Evolutionary conservation across 2,113 vertebrate species (phyloP).

Genomic region (Eolophus roseicapilla): DNA sequence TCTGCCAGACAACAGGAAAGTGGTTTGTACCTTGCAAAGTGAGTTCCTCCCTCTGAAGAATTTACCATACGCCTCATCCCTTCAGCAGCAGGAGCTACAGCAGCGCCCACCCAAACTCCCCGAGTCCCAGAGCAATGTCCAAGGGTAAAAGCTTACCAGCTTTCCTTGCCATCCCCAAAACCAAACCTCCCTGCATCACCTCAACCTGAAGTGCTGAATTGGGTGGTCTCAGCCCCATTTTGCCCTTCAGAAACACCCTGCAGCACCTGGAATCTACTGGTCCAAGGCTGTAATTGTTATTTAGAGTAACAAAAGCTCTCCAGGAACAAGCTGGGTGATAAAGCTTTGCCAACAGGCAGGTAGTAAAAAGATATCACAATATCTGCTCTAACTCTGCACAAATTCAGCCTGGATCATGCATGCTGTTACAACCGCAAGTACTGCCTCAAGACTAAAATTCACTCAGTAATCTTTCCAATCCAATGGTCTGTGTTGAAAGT

Average conservation of each 20-base stretch:
- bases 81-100: not conserved
- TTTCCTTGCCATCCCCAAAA: not conserved
- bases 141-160: not conserved
- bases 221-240: not conserved
- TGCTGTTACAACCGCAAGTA: not conserved
- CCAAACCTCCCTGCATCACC: not conserved
- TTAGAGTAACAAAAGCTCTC: not conserved
- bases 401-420: not conserved
- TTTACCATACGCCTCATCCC: not conserved
- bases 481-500: not conserved
- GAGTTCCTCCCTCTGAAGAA: not conserved
- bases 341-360: not conserved
- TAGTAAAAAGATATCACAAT: not conserved
- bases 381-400: not conserved
- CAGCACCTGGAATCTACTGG: not conserved
- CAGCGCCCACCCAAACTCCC: not conserved
- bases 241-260: not conserved
- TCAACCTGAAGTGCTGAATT: not conserved
- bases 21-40: not conserved
- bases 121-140: not conserved
- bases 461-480: not conserved
- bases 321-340: not conserved
- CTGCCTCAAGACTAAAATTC: not conserved
- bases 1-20: conserved; percentile 10
- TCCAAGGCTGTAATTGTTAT: not conserved